Conservation (phyloP, 2,888 invertebrate species). For the Tinea trinotella region DNA sequence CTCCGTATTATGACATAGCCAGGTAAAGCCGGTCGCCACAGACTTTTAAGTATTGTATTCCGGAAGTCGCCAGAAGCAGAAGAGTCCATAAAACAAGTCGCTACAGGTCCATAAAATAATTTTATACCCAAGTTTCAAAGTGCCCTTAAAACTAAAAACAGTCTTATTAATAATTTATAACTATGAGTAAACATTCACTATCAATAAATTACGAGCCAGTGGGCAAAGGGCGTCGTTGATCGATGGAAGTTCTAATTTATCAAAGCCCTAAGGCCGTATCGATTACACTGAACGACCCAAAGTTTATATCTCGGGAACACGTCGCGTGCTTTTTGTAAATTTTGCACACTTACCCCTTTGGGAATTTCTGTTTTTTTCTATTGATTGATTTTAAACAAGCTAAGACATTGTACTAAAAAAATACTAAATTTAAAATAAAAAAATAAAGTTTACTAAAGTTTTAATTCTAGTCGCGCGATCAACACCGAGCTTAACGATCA, state of each 20-base stretch:
- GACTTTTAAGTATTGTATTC: too few species aligned
- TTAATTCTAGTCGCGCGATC: too few species aligned
- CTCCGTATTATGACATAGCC: too few species aligned
- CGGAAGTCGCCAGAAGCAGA: too few species aligned
- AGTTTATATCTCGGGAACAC: conserved; percentile 27
- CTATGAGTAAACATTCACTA: conserved; percentile 61
- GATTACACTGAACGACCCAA: conserved; percentile 47
- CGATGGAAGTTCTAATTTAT: conserved; percentile 70
- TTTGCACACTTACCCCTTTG: conserved; percentile 33
- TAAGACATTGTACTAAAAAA: neutral
- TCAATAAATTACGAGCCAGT: conserved; percentile 64
- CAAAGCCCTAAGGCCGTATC: conserved; percentile 71
- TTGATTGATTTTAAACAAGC: neutral
- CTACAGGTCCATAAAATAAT: too few species aligned
- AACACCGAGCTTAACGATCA: too few species aligned
- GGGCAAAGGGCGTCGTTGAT: conserved; percentile 68
- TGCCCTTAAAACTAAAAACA: conserved; percentile 21
- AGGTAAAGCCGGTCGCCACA: too few species aligned
- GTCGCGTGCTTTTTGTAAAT: conserved; percentile 54
- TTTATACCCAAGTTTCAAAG: too few species aligned
- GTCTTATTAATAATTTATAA: conserved; percentile 29
- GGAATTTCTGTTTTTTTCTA: conserved; percentile 1
- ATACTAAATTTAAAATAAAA: too few species aligned
- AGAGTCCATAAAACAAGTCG: too few species aligned
- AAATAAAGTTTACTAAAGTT: too few species aligned